phyloP scores from a whole-genome alignment of 2,888 invertebrate species.

The Agriopis leucophaearia region DNA sequence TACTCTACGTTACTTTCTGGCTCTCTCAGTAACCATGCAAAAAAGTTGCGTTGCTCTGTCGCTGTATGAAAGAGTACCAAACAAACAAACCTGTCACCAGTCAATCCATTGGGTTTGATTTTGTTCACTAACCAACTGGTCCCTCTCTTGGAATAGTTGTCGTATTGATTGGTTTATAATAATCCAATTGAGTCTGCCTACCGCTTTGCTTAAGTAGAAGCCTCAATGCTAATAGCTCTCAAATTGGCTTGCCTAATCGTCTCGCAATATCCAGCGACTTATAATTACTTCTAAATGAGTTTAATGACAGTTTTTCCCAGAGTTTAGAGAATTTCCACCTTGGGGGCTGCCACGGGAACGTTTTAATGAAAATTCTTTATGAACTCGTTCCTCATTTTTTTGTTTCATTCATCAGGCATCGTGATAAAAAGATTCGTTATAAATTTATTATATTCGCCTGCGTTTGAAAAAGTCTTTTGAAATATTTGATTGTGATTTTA shows the following conservation, averaged over 20 bases:
- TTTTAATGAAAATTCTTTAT: constrained; percentile 55
- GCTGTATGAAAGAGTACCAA: no score
- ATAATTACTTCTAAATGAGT: constrained; percentile 68
- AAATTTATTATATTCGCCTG: constrained; percentile 20
- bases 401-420: constrained; percentile 30
- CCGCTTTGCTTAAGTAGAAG: constrained; percentile 49
- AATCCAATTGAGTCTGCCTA: constrained; percentile 1
- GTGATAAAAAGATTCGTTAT: constrained; percentile 22
- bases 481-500: constrained; percentile 14
- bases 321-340: constrained; percentile 48
- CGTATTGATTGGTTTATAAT: not conserved
- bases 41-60: no score
- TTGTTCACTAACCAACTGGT: no score
- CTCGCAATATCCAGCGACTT: constrained; percentile 54
- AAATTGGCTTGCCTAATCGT: constrained; percentile 63
- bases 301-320: constrained; percentile 61
- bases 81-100: no score
- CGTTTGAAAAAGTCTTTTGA: constrained; percentile 10
- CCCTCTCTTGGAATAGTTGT: no score
- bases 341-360: constrained; percentile 45
- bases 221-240: constrained; percentile 57
- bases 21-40: no score
- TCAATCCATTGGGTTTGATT: no score
- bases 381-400: constrained; percentile 45
- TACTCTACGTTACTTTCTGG: no score